Base-by-base conservation (phyloP, 1,140 invertebrate genomes). In the Dendrolimus punctatus region DNA sequence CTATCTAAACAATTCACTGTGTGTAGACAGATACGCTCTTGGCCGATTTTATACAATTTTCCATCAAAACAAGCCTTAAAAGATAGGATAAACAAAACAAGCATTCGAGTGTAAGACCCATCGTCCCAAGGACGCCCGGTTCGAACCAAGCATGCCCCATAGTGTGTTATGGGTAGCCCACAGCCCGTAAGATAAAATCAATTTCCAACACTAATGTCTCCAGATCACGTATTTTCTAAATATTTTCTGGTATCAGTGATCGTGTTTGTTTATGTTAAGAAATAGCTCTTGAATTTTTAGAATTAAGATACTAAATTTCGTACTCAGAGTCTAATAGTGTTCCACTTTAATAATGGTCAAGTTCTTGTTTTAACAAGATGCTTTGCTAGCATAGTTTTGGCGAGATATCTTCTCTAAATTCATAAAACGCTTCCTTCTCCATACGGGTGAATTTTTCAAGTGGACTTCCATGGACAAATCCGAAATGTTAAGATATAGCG, bases 71-170 rank as follows among this genome's bases (percentile, higher is more conserved):
- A 53, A 46, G 46, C 42, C 50, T 51, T 48, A 10, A 39, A 39
- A 46, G 40, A 46, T 43, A 58, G 39, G 50, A 56, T 58, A 53
- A 56, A 53, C 46, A 39, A 42, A 6, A 56, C 63, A 67, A 72
- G 62, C 54, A 56, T 64, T 68, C 57, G 52, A 45, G 53, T 58
- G 59, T 55, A 55, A 64, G 58, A 64, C 66, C 64, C 60, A 65
- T 55, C 48, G 55, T 43, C 56, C 55, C 71, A 75, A 75, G 72
- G 72, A 69, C 64, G 66, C 64, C 73, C 68, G 66, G 64, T 71
- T 48, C 41, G 38, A 47, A 6, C 39, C 45, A 40, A 46, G 49
- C 5, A 51, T n/a, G 23, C 23, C 23, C 23, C 23, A 23, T 49
- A 39, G 40, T 40, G 7, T 42, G 57, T 61, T 60, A 52, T 70